phyloP scores from a whole-genome alignment of 1,140 invertebrate genomes.

The Doryteuthis pealeii region DNA sequence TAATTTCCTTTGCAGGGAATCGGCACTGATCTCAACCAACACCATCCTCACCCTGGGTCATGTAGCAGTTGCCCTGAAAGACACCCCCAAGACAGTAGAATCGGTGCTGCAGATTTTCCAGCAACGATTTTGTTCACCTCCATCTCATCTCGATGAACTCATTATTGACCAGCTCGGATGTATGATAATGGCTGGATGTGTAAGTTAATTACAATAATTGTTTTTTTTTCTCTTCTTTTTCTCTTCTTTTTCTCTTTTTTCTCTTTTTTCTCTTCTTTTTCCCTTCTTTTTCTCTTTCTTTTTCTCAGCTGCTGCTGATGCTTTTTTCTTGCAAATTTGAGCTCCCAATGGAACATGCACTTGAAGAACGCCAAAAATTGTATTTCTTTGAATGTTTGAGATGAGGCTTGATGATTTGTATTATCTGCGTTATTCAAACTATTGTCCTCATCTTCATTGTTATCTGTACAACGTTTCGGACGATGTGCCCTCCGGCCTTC shows the following conservation, averaged over 20 bases:
- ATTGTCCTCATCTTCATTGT: too few relatives aligned
- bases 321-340: too few relatives aligned
- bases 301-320: too few relatives aligned
- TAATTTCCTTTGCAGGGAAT: conserved; percentile 69
- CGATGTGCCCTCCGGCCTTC: too few relatives aligned
- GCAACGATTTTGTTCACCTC: conserved; percentile 88
- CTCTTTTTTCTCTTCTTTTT: conserved; percentile 7
- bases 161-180: conserved; percentile 97
- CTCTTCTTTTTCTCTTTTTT: neutral
- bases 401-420: too few relatives aligned
- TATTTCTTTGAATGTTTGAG: too few relatives aligned
- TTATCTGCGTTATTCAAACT: too few relatives aligned
- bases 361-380: too few relatives aligned
- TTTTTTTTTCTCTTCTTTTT: neutral
- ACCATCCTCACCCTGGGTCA: conserved; percentile 97
- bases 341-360: too few relatives aligned
- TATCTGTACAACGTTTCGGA: too few relatives aligned
- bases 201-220: conserved; percentile 36
- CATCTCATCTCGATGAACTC: conserved; percentile 82
- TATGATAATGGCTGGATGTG: conserved; percentile 83
- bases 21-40: conserved; percentile 88
- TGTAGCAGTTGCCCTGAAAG: conserved; percentile 88
- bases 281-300: neutral
- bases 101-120: conserved; percentile 97
- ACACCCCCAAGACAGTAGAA: conserved; percentile 80